Conservation (phyloP, 23 tunicate species). For the Phallusia fumigata region DNA sequence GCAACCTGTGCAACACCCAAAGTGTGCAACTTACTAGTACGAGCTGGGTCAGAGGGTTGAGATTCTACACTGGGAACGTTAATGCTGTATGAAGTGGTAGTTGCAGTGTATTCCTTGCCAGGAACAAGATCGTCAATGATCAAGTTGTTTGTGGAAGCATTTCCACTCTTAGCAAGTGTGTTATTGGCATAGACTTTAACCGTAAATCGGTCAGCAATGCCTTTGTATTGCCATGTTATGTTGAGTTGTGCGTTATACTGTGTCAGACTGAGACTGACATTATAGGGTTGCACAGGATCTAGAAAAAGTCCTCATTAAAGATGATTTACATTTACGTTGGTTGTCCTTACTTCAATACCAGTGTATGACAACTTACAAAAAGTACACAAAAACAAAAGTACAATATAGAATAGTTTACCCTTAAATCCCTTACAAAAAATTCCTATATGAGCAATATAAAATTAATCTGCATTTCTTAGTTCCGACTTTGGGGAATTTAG, state of each 20-base stretch:
- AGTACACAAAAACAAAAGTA: too few species aligned
- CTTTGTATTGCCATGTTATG: not conserved
- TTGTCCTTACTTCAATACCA: too few species aligned
- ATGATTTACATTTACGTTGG: not conserved
- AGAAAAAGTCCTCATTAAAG: not conserved
- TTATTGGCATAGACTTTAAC: not conserved
- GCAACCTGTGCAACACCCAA: not conserved
- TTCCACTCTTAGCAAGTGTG: too few species aligned
- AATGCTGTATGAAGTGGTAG: constrained; percentile 4
- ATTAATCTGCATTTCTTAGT: too few species aligned
- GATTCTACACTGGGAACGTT: constrained; percentile 1
- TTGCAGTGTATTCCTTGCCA: not conserved
- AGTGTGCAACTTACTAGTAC: constrained; percentile 18
- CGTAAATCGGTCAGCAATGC: not conserved
- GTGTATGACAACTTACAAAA: not conserved
- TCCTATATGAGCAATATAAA: too few species aligned
- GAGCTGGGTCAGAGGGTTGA: not conserved
- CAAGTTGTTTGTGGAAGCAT: not conserved
- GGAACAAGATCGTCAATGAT: constrained; percentile 2
- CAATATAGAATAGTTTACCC: too few species aligned
- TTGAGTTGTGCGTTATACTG: not conserved
- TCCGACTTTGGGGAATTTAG: too few species aligned
- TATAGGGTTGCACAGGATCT: not conserved
- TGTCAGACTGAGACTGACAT: not conserved
- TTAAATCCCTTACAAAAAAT: too few species aligned